phyloP scores from a whole-genome alignment of 2,888 invertebrate genomes.

The Scaptomyza parva region DNA sequence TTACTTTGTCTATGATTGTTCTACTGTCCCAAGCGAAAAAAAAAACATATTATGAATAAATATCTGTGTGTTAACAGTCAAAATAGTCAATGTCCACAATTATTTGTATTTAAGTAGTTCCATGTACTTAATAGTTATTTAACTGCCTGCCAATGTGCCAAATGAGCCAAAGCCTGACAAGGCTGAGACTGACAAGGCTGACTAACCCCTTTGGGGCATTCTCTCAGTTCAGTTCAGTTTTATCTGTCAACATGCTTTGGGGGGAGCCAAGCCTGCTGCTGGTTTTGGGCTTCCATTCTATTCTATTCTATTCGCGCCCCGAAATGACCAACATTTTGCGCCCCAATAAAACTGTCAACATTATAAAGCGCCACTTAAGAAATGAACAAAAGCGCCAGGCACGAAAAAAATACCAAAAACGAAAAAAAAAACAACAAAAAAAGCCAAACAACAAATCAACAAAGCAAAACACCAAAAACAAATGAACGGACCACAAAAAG shows the following conservation, averaged over 20 bases:
- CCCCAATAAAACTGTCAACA: conserved; percentile 78
- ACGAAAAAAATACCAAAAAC: conserved; percentile 22
- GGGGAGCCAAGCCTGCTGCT: not conserved
- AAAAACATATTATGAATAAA: too few species aligned
- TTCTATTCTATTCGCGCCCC: not conserved
- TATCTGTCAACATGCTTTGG: conserved; percentile 6
- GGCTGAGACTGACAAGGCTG: not conserved
- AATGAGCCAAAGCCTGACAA: not conserved
- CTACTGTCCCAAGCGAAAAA: too few species aligned
- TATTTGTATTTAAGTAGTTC: too few species aligned
- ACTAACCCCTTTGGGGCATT: conserved; percentile 11
- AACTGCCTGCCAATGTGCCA: not conserved
- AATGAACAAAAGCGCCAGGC: conserved; percentile 66
- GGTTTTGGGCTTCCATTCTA: too few species aligned
- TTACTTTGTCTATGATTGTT: too few species aligned
- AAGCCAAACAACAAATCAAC: conserved; percentile 1
- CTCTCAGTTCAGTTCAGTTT: too few species aligned
- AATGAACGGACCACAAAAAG: conserved; percentile 31
- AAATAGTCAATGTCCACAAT: too few species aligned
- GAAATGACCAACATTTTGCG: conserved; percentile 68
- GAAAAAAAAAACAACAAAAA: conserved; percentile 4
- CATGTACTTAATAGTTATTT: too few species aligned
- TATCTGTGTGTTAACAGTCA: too few species aligned
- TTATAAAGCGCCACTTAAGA: conserved; percentile 78
- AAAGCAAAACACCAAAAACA: conserved; percentile 14